Evolutionary conservation across 2,797 vertebrate genomes (phyloP), one percentile per base, ranked within the genome.

Genomic region (Semotilus atromaculatus): DNA sequence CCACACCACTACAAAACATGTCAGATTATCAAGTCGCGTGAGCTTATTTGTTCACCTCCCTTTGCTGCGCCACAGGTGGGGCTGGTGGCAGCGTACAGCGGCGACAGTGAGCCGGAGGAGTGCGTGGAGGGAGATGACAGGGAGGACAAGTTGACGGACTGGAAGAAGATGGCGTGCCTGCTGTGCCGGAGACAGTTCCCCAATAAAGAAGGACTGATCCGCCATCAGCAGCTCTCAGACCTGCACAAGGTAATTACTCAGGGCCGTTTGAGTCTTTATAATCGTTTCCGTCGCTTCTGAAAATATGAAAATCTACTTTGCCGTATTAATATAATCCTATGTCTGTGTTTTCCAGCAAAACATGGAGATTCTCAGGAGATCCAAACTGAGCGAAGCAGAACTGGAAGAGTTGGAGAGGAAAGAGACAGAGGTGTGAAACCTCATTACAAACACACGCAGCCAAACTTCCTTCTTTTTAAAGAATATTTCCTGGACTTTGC

Each of bases 111-210:
- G 89, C 97, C 98, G 0, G 98, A 99, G 75, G 98, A 99, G 80
- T 94, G 8, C 43, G 89, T 94, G 3, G 96, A 99, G 71, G 86
- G 88, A 0, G 97, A 98, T 2, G 95, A 95, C 19, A 90, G 91
- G 72, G 96, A 96, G 78, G 97, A 99, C 87, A 98, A 97, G 81
- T 88, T 99, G 85, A 99, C 97, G 0, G 98, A 99, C 93, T 99
- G 97, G 97, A 96, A 96, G 85, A 99, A 99, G 91, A 88, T 99
- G 92, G 98, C 98, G 23, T 99, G 98, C 82, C 89, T 99, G 85
- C 94, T 99, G n/a, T 99, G 98, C 87, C 95, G 98, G 90, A 96
- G 98, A 80, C 98, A 99, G 82, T 99, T 99, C 88, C 98, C 98
- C 53, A 99, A 96, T 90, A 99, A 96, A 93, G 98, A 99, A 21